These are phyloP conservation scores for Trileptium ribeirensis DNA, from an alignment of 2,888 invertebrate genomes.

Conservation along the genomic window DNA sequence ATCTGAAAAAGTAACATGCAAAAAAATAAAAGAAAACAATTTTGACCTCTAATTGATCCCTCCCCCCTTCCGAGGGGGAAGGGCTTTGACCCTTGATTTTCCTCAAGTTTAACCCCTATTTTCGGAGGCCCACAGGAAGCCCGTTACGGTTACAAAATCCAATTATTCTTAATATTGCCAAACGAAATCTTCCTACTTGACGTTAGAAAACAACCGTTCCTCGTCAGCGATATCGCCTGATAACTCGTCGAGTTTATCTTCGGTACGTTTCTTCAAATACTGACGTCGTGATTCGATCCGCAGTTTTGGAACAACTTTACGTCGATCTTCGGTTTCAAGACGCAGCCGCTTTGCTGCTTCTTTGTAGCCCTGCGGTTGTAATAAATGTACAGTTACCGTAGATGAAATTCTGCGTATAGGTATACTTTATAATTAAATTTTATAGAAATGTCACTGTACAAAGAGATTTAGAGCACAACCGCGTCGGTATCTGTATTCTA, in stretches of 20 bases:
- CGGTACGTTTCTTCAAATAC: constrained; percentile 89
- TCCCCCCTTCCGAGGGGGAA: too few relatives aligned
- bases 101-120: too few relatives aligned
- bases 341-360: constrained; percentile 85
- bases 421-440: constrained; percentile 41
- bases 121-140: too few relatives aligned
- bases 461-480: neutral
- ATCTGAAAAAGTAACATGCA: too few relatives aligned
- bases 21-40: too few relatives aligned
- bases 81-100: too few relatives aligned
- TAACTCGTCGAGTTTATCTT: constrained; percentile 87
- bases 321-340: constrained; percentile 74
- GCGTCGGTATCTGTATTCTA: too few relatives aligned
- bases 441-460: constrained; percentile 55
- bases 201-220: constrained; percentile 83
- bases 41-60: too few relatives aligned
- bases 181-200: too few relatives aligned
- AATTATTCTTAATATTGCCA: too few relatives aligned
- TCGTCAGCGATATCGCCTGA: constrained; percentile 92
- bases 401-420: neutral
- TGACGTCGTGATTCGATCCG: constrained; percentile 82
- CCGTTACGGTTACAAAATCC: too few relatives aligned
- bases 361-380: constrained; percentile 57
- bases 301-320: constrained; percentile 76
- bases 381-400: neutral